Evolutionary conservation across 2,797 vertebrate species (phyloP), one percentile per base, ranked within the genome.

Genomic region (Xenopus petersii): DNA sequence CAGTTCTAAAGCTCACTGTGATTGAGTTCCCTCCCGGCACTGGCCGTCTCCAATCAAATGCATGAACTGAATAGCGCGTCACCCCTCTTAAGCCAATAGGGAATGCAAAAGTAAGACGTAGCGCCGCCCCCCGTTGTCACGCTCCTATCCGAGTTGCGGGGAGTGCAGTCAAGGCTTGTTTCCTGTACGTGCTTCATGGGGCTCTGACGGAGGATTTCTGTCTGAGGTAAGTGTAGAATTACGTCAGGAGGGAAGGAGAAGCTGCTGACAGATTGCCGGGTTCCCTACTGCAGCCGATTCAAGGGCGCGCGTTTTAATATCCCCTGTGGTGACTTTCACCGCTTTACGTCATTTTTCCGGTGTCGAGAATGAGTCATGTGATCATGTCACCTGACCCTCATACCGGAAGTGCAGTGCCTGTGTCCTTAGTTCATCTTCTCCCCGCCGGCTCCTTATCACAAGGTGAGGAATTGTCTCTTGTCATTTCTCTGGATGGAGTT

Each of bases 141-240:
- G n/a, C 12, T 9, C 70, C 5, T 82, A 93, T 88, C 87, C 91
- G 87, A 81, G 81, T 91, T 92, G 84, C 90, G 55, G 93, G 93
- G 88, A 81, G 68, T 67, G 77, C 58, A 74, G 67, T 76, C 49
- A 55, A 83, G 84, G 87, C 90, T 87, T 91, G 93, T 96, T 98
- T 98, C 95, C 96, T 97, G 95, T 95, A 42, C 95, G 94, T 97
- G 96, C 91, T 98, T 96, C 96, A 98, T 98, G 96, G 96, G 94
- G 96, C 95, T 97, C 96, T 95, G 93, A 96, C 95, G 94, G 90
- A 96, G 96, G 36, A 98, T 94, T 96, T 90, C 63, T 94, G 89
- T 94, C 90, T 86, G 95, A 98, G 96, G 96, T 98, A 98, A 89
- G 96, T 98, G 92, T 95, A 96, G 96, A 97, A 96, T 95, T 94